Evolutionary conservation across 2,113 vertebrate genomes (phyloP), one percentile per base, ranked within the genome.

Genomic region (Platanista minor): DNA sequence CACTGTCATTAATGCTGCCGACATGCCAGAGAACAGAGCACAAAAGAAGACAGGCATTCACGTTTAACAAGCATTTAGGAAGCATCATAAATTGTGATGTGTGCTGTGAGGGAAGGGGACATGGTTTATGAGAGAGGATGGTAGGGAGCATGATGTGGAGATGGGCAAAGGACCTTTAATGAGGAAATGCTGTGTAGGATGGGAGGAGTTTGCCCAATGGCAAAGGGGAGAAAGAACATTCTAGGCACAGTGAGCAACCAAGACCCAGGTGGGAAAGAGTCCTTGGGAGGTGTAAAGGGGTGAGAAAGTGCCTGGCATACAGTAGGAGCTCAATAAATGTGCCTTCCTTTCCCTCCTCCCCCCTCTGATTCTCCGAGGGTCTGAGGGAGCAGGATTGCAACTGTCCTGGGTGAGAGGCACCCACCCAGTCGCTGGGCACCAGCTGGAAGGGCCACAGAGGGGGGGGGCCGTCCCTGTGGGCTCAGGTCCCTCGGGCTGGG

Each of bases 351-450:
- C 49, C 11, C 4, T 36, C 25, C 14, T 54, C 39, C 25, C 25
- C 13, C 2, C 36, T 81, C 31, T 57, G 62, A 54, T 61, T 80
- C 72, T 46, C 31, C 39, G 36, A 21, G 39, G 31, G 39, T 57
- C 31, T 0, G 0, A 33, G 5, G 15, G 39, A 59, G n/a, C 23
- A n/a, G 15, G 57, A n/a, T 21, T 54, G 78, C 4, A 7, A 57
- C 41, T n/a, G 41, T 12, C 59, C 41, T 27, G 39, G 14, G 18
- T 6, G 2, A 49, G 20, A 75, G 90, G 39, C 7, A 2, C 33
- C 2, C 12, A 67, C 17, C 23, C 27, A 27, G 18, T 33, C 10
- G 7, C 2, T 61, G 77, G 80, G 39, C 36, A 21, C 52, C 72
- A 72, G 62, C 15, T 72, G 43, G 52, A 86, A 91, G 83, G n/a